Conservation (phyloP, 2,797 vertebrate genomes). For the Limnodromus scolopaceus region DNA sequence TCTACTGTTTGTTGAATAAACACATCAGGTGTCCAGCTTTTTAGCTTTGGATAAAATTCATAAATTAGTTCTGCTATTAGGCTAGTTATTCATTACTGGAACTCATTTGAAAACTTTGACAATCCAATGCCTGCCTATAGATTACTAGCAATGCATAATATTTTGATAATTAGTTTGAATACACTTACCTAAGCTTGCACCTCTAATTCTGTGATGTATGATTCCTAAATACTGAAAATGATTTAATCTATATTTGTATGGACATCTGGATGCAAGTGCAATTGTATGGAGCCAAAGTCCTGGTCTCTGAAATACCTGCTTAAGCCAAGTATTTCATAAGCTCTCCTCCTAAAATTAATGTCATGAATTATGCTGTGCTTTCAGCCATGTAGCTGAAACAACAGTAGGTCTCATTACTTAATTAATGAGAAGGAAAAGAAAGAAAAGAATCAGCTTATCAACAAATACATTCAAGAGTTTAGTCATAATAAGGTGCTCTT, state of each 20-base stretch:
- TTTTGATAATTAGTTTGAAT: neutral
- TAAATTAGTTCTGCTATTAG: neutral
- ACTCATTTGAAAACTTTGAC: neutral
- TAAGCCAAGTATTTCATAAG: neutral
- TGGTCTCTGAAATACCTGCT: neutral
- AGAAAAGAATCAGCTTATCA: neutral
- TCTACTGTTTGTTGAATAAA: neutral
- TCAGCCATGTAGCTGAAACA: neutral
- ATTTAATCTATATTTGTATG: neutral
- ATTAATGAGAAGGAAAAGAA: neutral
- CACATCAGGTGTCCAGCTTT: neutral
- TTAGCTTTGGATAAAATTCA: neutral
- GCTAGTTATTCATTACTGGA: neutral
- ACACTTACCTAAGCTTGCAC: neutral
- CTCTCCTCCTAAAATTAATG: neutral
- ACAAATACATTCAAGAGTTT: neutral
- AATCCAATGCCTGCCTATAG: neutral
- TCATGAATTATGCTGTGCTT: neutral
- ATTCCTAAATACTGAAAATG: neutral
- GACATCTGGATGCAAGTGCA: rapidly evolving
- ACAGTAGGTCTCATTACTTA: neutral
- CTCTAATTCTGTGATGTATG: neutral
- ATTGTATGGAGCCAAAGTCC: neutral
- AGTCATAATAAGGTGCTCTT: neutral
- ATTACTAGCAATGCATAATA: neutral